Percentiles rank a stretch among this genome's conserved stretches.
Evolutionary conservation across 2,797 vertebrate species (phyloP).

Genomic region (Spea hammondii): DNA sequence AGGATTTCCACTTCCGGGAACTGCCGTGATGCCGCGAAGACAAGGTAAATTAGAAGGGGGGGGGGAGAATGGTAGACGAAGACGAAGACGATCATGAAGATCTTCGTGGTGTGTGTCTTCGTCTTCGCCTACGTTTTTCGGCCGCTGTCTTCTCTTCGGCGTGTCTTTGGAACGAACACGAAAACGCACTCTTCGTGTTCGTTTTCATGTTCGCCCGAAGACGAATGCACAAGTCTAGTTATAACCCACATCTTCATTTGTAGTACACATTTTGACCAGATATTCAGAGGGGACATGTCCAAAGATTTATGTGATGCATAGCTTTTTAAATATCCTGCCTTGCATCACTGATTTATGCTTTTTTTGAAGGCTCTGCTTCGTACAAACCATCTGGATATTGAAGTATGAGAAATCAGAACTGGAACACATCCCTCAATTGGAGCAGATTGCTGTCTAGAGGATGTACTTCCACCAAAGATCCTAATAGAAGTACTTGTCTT

Average conservation of each 20-base stretch:
- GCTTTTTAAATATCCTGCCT: constrained; percentile 27
- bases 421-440: constrained; percentile 60
- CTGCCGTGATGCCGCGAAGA: too few relatives aligned
- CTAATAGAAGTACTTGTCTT: constrained; percentile 59
- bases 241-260: constrained; percentile 9
- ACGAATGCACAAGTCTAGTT: too few relatives aligned
- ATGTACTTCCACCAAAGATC: constrained; percentile 54
- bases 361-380: constrained; percentile 39
- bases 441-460: constrained; percentile 9
- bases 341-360: constrained; percentile 45
- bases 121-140: too few relatives aligned
- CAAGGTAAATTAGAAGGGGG: too few relatives aligned
- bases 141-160: too few relatives aligned
- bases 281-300: not conserved
- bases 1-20: too few relatives aligned
- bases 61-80: too few relatives aligned
- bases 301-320: constrained; percentile 26
- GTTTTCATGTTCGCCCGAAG: too few relatives aligned
- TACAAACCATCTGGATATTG: constrained; percentile 58
- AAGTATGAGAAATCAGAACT: not conserved
- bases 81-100: too few relatives aligned
- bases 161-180: too few relatives aligned
- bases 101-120: too few relatives aligned
- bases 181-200: too few relatives aligned
- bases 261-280: not conserved